Percentiles rank a stretch among this genome's conserved stretches.
Evolutionary conservation across 2,888 invertebrate genomes (phyloP).

Genomic region (Alsophila aescularia): DNA sequence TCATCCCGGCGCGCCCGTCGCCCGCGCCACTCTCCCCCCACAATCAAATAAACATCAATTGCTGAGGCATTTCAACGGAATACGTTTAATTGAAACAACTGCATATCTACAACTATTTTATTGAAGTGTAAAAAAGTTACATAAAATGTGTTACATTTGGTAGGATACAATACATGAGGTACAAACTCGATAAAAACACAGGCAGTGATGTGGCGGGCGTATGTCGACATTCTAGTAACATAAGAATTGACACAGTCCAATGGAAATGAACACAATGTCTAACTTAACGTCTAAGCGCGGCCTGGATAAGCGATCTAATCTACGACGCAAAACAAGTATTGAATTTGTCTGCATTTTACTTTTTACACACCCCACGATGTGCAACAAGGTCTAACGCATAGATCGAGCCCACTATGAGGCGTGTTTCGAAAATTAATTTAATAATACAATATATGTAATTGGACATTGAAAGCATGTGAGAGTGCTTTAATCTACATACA

Average conservation of each 20-base stretch:
- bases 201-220: constrained; percentile 80
- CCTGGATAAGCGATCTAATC: constrained; percentile 64
- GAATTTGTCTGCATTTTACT: constrained; percentile 52
- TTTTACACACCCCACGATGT: constrained; percentile 66
- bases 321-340: constrained; percentile 70
- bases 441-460: constrained; percentile 47
- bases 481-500: constrained; percentile 57
- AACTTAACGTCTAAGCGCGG: constrained; percentile 48
- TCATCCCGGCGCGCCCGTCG: constrained; percentile 51
- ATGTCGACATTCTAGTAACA: constrained; percentile 87
- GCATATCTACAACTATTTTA: constrained; percentile 79
- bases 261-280: constrained; percentile 73
- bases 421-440: constrained; percentile 53
- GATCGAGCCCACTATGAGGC: constrained; percentile 75
- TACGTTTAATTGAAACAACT: constrained; percentile 80
- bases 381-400: constrained; percentile 78
- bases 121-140: constrained; percentile 75
- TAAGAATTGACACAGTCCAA: constrained; percentile 88
- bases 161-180: constrained; percentile 49
- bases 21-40: constrained; percentile 49
- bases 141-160: constrained; percentile 69
- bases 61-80: constrained; percentile 76
- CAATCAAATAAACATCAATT: constrained; percentile 70
- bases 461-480: constrained; percentile 57
- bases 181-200: constrained; percentile 60